phyloP scores from a whole-genome alignment of 2,888 invertebrate genomes.

The Protula sp. region DNA sequence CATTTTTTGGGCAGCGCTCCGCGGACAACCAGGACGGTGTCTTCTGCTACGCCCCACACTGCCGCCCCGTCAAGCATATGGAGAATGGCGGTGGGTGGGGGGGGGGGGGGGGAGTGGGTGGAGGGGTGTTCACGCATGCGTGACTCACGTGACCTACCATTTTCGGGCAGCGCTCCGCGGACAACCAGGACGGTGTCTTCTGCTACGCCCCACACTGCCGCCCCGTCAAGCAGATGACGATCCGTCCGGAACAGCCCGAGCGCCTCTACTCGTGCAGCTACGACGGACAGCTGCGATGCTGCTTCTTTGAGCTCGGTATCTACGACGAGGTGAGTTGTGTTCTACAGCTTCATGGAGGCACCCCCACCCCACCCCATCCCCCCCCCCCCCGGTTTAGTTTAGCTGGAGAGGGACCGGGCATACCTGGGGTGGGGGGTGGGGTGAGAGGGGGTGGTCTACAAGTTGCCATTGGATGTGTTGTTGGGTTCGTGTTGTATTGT shows the following conservation, averaged over 20 bases:
- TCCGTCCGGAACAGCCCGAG: constrained; percentile 32
- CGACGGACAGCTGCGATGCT: constrained; percentile 53
- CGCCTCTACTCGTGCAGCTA: constrained; percentile 47
- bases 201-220: constrained; percentile 44
- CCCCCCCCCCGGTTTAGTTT: too few relatives aligned
- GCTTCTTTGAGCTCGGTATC: constrained; percentile 45
- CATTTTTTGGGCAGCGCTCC: constrained; percentile 25
- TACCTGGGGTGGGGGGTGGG: too few relatives aligned
- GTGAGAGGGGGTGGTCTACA: too few relatives aligned
- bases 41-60: constrained; percentile 44
- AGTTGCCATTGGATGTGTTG: too few relatives aligned
- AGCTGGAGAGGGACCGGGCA: too few relatives aligned
- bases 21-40: constrained; percentile 32
- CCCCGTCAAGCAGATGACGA: constrained; percentile 48
- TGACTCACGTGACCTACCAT: too few relatives aligned
- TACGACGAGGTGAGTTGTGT: constrained; percentile 51
- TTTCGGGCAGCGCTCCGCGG: constrained; percentile 24
- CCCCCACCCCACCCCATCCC: too few relatives aligned
- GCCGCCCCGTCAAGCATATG: constrained; percentile 46
- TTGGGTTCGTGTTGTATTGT: too few relatives aligned
- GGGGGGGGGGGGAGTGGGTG: too few relatives aligned
- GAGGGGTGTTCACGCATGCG: too few relatives aligned
- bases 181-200: constrained; percentile 32
- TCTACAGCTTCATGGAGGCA: too few relatives aligned
- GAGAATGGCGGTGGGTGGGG: too few relatives aligned